Percentiles rank a stretch among this genome's conserved stretches.
Evolutionary conservation across 2,797 vertebrate species (phyloP).

Genomic region (Glyptemys insculpta): DNA sequence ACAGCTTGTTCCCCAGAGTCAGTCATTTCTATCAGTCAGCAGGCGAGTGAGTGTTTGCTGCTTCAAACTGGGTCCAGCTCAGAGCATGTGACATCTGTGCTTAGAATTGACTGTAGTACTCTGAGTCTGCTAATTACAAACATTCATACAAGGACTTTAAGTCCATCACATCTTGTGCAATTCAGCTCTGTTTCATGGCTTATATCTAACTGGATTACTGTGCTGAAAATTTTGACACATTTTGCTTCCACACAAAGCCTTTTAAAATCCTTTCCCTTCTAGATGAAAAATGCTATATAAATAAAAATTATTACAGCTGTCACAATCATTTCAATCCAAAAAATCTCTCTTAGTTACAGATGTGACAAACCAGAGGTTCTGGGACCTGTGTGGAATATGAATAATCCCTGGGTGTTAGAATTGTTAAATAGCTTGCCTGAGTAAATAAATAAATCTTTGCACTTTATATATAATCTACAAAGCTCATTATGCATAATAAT

Average conservation of each 20-base stretch:
- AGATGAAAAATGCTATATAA: not conserved
- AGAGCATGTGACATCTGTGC: constrained; percentile 49
- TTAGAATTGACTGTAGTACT: constrained; percentile 32
- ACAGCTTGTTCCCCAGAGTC: constrained; percentile 60
- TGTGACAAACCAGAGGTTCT: not conserved
- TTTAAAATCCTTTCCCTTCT: not conserved
- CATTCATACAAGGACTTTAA: constrained; percentile 40
- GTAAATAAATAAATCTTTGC: not conserved
- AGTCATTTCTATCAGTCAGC: constrained; percentile 77
- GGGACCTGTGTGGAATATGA: not conserved
- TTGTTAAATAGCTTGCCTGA: not conserved
- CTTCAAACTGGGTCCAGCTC: constrained; percentile 64
- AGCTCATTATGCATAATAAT: not conserved
- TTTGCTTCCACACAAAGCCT: constrained; percentile 8
- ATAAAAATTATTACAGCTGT: not conserved
- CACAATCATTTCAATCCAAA: not conserved
- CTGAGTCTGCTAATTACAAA: constrained; percentile 64
- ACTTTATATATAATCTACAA: not conserved
- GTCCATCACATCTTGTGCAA: not conserved
- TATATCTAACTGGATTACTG: constrained; percentile 34
- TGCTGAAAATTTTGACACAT: constrained; percentile 18
- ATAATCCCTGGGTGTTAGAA: not conserved
- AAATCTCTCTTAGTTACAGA: constrained; percentile 3
- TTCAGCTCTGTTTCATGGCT: constrained; percentile 41
- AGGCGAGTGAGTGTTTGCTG: constrained; percentile 64